Percentiles rank a stretch among this genome's conserved stretches.
phyloP scores from a whole-genome alignment of 2,113 vertebrate species.

The Marmota monax region DNA sequence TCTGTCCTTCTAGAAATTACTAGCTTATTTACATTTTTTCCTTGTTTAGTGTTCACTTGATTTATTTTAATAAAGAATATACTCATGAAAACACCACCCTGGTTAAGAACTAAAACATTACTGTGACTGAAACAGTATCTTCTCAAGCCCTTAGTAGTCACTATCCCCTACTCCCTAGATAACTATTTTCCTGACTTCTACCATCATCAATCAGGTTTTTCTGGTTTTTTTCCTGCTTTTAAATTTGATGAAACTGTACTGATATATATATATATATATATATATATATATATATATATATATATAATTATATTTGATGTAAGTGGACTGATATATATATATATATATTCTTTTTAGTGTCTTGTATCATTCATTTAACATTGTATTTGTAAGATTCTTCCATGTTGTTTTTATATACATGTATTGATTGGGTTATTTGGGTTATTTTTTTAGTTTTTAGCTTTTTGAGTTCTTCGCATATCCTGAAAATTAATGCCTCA shows the following conservation, averaged over 20 bases:
- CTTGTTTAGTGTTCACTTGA: neutral
- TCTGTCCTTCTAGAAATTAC: neutral
- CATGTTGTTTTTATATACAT: neutral
- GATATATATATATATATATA: neutral
- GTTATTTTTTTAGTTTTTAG: too few species aligned
- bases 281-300: too few species aligned
- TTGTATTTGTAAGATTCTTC: constrained; percentile 11
- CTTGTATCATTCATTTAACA: neutral
- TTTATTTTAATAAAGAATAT: constrained; percentile 54
- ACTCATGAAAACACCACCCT: neutral
- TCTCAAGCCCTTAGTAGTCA: neutral
- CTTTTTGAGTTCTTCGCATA: too few species aligned
- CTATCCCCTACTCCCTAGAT: neutral
- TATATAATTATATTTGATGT: too few species aligned
- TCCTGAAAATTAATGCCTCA: too few species aligned
- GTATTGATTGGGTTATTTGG: too few species aligned
- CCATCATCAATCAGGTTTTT: neutral
- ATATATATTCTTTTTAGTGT: neutral
- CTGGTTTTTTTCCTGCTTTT: neutral
- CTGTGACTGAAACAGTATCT: neutral
- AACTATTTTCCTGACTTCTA: neutral
- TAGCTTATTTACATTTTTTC: too few species aligned
- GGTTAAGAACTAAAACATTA: neutral
- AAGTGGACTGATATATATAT: neutral
- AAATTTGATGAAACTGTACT: neutral